Percentiles rank a stretch among this genome's conserved stretches.
Conservation (phyloP, 2,113 vertebrate genomes). For the Hippocampus mohnikei region DNA sequence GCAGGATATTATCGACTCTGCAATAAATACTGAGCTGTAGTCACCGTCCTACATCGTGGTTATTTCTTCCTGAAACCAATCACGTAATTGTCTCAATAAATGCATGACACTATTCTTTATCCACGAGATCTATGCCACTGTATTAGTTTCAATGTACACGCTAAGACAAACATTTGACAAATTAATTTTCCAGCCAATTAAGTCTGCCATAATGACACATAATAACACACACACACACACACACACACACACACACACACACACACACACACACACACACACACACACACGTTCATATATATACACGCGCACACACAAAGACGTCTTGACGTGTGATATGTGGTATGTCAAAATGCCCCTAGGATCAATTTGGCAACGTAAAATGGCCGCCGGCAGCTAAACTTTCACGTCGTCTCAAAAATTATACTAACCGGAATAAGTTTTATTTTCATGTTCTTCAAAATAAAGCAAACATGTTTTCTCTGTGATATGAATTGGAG, state of each 20-base stretch:
- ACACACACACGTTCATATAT: too few species aligned
- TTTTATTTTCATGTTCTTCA: neutral
- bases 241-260: too few species aligned
- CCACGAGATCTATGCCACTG: slow-evolving; percentile 54
- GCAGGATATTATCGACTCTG: slow-evolving; percentile 4
- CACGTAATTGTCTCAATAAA: neutral
- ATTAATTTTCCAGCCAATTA: neutral
- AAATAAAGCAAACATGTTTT: neutral
- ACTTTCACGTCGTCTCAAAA: too few species aligned
- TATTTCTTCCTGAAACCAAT: neutral
- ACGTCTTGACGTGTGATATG: too few species aligned
- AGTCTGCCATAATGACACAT: neutral
- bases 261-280: too few species aligned
- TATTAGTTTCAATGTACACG: slow-evolving; percentile 42
- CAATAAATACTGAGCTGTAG: neutral
- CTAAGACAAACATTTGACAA: neutral
- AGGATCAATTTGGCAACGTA: too few species aligned
- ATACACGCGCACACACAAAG: too few species aligned
- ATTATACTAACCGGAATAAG: neutral
- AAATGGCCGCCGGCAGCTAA: too few species aligned
- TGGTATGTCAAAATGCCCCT: too few species aligned
- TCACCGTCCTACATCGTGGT: neutral
- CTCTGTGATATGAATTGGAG: neutral
- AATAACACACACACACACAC: too few species aligned
- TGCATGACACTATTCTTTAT: neutral